Evolutionary conservation across 2,888 invertebrate genomes (phyloP).

Genomic region (Chrysina gloriosa): DNA sequence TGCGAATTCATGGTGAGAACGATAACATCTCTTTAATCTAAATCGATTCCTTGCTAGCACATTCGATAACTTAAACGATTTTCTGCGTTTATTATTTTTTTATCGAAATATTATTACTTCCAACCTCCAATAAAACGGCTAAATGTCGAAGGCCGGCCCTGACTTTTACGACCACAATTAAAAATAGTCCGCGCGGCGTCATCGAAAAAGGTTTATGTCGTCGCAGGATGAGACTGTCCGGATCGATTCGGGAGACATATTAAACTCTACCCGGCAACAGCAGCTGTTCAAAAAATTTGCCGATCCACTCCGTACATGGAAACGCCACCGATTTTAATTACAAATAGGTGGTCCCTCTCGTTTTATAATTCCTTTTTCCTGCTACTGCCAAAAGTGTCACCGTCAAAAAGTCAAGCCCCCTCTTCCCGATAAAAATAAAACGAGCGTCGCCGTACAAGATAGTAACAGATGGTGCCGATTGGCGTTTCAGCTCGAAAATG

Average conservation of each 20-base stretch:
- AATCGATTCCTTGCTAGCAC: too few species aligned
- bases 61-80: too few species aligned
- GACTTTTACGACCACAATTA: slow-evolving; percentile 33
- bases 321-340: slow-evolving; percentile 8
- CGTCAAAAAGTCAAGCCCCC: background rate
- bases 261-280: slow-evolving; percentile 2
- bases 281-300: slow-evolving; percentile 29
- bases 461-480: background rate
- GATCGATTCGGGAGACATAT: slow-evolving; percentile 15
- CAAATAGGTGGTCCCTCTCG: background rate
- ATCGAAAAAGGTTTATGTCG: slow-evolving; percentile 26
- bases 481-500: slow-evolving; percentile 3
- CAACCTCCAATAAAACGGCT: background rate
- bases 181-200: slow-evolving; percentile 10
- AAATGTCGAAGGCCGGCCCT: slow-evolving; percentile 22
- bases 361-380: background rate
- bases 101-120: background rate
- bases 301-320: background rate
- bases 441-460: background rate
- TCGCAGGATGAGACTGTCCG: slow-evolving; percentile 4
- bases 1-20: too few species aligned
- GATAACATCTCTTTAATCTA: too few species aligned
- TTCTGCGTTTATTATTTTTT: background rate
- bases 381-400: background rate
- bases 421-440: background rate